These are phyloP conservation scores for Epicauta chinensis DNA, from an alignment of 1,140 invertebrate genomes.

Conservation along the genomic window DNA sequence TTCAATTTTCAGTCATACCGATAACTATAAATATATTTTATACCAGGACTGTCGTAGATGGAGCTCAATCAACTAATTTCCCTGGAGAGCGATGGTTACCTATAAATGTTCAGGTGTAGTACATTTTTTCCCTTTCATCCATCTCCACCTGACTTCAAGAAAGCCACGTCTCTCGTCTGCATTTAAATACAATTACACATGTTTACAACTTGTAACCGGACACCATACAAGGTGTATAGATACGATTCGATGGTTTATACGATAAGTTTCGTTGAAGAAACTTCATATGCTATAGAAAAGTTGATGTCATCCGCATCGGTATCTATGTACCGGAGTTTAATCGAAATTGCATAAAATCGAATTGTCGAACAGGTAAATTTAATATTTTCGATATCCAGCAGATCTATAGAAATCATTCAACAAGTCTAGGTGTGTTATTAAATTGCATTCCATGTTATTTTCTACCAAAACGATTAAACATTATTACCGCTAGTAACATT, in stretches of 20 bases:
- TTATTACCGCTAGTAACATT: neutral
- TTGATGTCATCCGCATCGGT: too few relatives aligned
- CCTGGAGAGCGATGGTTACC: constrained; percentile 9
- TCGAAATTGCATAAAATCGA: too few relatives aligned
- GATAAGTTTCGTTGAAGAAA: too few relatives aligned
- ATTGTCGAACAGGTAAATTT: too few relatives aligned
- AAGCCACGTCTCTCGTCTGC: constrained; percentile 1
- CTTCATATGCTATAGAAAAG: too few relatives aligned
- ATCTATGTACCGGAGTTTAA: too few relatives aligned
- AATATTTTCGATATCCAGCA: too few relatives aligned
- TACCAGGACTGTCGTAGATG: constrained; percentile 6
- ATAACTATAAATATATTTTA: neutral
- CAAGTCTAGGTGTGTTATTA: too few relatives aligned
- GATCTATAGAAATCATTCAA: too few relatives aligned
- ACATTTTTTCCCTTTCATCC: neutral
- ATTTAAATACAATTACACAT: constrained; percentile 18
- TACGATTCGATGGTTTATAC: neutral
- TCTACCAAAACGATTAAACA: too few relatives aligned
- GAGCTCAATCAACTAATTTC: constrained; percentile 18
- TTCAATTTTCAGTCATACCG: too few relatives aligned
- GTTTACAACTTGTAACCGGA: constrained; percentile 5
- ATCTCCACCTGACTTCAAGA: neutral
- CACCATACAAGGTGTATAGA: constrained; percentile 12
- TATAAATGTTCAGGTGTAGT: constrained; percentile 14
- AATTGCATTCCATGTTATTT: too few relatives aligned